phyloP scores from a whole-genome alignment of 2,797 vertebrate species.

The Anabas testudineus region DNA sequence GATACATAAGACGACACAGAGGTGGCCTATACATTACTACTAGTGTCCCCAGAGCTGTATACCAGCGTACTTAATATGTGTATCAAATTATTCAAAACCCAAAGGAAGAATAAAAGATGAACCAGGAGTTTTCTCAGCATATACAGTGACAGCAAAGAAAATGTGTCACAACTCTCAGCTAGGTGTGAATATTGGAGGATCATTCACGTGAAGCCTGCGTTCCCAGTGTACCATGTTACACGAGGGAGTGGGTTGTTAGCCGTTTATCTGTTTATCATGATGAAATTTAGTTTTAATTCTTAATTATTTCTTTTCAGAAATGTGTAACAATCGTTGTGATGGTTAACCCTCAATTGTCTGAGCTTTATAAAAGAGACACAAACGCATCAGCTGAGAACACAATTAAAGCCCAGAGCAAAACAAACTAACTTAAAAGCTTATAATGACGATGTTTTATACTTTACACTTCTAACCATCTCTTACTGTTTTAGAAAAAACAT shows the following conservation, averaged over 20 bases:
- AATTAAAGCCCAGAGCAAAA: not conserved
- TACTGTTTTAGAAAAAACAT: not conserved
- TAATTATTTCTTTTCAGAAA: no score
- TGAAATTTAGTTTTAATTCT: not conserved
- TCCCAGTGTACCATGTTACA: conserved; percentile 22
- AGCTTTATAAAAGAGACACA: not conserved
- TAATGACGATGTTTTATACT: not conserved
- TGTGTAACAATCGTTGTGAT: no score
- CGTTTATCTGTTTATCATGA: not conserved
- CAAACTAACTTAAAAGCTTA: not conserved
- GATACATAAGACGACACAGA: conserved; percentile 34
- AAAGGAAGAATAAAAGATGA: conserved; percentile 13
- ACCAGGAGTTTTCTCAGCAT: conserved; percentile 49
- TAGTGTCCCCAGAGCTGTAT: conserved; percentile 12
- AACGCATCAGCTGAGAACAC: not conserved
- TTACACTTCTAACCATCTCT: not conserved
- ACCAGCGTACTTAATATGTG: conserved; percentile 21
- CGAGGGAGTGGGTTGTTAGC: not conserved
- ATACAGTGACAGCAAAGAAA: conserved; percentile 41
- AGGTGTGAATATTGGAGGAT: conserved; percentile 3
- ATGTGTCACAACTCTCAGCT: conserved; percentile 6
- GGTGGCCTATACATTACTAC: conserved; percentile 48
- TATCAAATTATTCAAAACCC: conserved; percentile 42
- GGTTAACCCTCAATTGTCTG: no score
- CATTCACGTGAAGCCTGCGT: not conserved